Percentiles rank a stretch among this genome's conserved stretches.
Evolutionary conservation across 2,888 invertebrate genomes (phyloP).

Genomic region (Drosophila mimetica): DNA sequence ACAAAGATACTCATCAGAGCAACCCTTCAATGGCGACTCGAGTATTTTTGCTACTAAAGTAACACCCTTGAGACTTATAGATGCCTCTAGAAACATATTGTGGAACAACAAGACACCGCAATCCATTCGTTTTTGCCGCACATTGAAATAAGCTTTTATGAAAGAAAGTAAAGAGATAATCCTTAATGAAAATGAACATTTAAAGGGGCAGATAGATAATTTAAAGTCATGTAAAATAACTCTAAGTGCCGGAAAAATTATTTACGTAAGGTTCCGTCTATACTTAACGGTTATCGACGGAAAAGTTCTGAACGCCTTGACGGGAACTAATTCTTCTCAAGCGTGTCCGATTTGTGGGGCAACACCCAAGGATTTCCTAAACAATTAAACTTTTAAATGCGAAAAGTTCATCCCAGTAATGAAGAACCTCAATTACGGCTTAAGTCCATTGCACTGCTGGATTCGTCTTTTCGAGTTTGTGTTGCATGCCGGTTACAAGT

Average conservation of each 20-base stretch:
- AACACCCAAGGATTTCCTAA: background rate
- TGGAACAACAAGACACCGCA: background rate
- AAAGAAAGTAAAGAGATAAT: background rate
- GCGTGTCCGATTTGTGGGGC: background rate
- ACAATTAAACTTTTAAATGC: background rate
- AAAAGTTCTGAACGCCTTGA: background rate
- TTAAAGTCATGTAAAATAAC: background rate
- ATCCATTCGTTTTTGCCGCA: background rate
- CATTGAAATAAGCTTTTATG: background rate
- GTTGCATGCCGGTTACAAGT: background rate
- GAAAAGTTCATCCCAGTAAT: background rate
- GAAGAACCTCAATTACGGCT: background rate
- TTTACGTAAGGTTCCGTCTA: background rate
- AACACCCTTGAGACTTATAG: background rate
- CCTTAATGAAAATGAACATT: background rate
- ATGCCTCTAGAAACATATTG: background rate
- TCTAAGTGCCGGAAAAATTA: too few species aligned
- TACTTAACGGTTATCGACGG: background rate
- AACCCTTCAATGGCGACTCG: background rate
- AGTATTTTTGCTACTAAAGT: background rate
- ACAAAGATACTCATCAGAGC: background rate
- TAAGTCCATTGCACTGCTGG: background rate
- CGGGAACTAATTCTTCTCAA: background rate
- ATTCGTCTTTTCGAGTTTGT: background rate
- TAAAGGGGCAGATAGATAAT: too few species aligned